phyloP scores from a whole-genome alignment of 2,797 vertebrate genomes.

The Myotis vivesi region DNA sequence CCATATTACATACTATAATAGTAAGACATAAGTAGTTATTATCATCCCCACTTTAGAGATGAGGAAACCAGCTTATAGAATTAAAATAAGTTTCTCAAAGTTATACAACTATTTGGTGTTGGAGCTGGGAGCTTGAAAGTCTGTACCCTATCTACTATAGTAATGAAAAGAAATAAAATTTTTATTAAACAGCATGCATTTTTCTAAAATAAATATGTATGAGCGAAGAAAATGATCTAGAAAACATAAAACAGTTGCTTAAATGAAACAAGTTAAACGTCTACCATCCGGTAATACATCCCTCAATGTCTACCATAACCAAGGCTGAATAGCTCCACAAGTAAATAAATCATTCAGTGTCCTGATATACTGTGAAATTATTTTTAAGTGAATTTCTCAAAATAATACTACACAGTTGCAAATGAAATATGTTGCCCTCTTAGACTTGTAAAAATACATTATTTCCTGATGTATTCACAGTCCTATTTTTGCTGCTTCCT shows the following conservation, averaged over 20 bases:
- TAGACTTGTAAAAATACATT: constrained; percentile 45
- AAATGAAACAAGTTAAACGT: constrained; percentile 29
- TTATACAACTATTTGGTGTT: neutral
- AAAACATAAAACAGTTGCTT: constrained; percentile 38
- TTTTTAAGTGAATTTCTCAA: constrained; percentile 44
- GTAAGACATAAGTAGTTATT: neutral
- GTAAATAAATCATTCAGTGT: constrained; percentile 14
- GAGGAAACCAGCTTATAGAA: constrained; percentile 36
- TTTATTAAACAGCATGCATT: constrained; percentile 34
- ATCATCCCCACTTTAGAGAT: constrained; percentile 32
- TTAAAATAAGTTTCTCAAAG: constrained; percentile 37
- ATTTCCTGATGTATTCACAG: constrained; percentile 45
- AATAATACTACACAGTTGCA: constrained; percentile 28
- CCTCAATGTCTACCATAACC: neutral
- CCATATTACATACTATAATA: neutral
- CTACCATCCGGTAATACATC: constrained; percentile 7
- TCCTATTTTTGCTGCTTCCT: constrained; percentile 63
- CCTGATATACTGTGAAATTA: constrained; percentile 17
- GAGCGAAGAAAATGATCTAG: constrained; percentile 46
- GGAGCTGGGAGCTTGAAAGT: neutral
- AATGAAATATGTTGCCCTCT: constrained; percentile 45
- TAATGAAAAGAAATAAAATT: constrained; percentile 12
- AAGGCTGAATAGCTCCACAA: neutral
- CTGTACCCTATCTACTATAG: neutral
- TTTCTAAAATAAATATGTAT: constrained; percentile 43